Evolutionary conservation across 1,140 invertebrate species (phyloP).

Genomic region (Araneus ventricosus): DNA sequence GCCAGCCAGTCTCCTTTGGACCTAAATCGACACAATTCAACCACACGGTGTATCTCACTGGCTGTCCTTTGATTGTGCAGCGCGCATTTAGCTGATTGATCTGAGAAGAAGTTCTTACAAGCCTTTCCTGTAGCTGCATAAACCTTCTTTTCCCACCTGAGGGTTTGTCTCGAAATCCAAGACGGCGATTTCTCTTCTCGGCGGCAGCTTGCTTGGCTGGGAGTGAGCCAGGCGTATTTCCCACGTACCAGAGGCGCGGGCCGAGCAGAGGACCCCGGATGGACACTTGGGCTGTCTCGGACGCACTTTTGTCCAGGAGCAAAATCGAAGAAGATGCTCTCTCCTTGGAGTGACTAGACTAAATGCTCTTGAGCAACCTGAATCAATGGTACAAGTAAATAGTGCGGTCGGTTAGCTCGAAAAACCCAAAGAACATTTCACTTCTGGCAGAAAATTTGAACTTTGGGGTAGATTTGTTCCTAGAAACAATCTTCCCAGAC

Average conservation of each 20-base stretch:
- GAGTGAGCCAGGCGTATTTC: neutral
- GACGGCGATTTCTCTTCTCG: conserved; percentile 45
- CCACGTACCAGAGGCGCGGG: neutral
- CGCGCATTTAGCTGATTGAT: too few relatives aligned
- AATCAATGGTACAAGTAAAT: too few relatives aligned
- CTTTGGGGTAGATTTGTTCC: too few relatives aligned
- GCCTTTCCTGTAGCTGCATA: neutral
- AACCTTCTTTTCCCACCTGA: neutral
- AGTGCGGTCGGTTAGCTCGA: too few relatives aligned
- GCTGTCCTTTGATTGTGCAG: too few relatives aligned
- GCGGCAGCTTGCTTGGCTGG: neutral
- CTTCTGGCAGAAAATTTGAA: too few relatives aligned
- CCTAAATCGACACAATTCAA: too few relatives aligned
- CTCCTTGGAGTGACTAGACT: conserved; percentile 21
- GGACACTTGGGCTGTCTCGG: neutral
- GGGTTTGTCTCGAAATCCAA: conserved; percentile 37
- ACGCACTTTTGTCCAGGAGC: neutral
- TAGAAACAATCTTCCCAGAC: too few relatives aligned
- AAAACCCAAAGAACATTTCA: too few relatives aligned
- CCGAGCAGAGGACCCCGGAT: conserved; percentile 16
- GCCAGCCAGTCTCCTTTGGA: too few relatives aligned
- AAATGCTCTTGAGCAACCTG: conserved; percentile 47
- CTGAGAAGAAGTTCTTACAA: too few relatives aligned
- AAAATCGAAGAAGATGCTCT: neutral
- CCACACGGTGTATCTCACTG: too few relatives aligned